phyloP scores from a whole-genome alignment of 2,113 vertebrate genomes.

The Tetrao urogallus region DNA sequence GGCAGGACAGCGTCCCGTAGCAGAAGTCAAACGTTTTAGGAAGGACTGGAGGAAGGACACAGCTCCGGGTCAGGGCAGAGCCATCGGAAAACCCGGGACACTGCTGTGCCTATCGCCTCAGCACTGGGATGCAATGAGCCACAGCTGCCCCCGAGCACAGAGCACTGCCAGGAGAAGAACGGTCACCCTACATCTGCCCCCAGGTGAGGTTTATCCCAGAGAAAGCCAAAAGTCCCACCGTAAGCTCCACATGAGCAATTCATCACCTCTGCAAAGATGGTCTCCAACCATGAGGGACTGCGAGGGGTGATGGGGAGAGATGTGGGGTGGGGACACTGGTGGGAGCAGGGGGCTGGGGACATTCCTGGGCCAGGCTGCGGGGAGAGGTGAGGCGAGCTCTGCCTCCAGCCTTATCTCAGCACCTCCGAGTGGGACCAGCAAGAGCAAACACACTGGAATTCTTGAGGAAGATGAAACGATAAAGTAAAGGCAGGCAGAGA shows the following conservation, averaged over 20 bases:
- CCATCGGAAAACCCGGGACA: neutral
- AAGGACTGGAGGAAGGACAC: neutral
- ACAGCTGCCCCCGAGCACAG: neutral
- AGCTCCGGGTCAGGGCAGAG: neutral
- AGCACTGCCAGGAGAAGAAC: neutral
- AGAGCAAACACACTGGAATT: constrained; percentile 76
- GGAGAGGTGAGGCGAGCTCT: constrained; percentile 57
- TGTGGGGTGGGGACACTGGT: neutral
- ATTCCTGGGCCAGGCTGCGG: constrained; percentile 58
- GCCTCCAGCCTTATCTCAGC: constrained; percentile 68
- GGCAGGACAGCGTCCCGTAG: neutral
- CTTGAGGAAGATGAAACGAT: constrained; percentile 78
- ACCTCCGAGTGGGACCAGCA: constrained; percentile 70
- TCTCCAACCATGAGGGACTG: neutral
- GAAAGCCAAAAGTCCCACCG: neutral
- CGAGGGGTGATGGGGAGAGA: neutral
- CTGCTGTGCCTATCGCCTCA: neutral
- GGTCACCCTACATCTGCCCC: neutral
- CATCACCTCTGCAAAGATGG: neutral
- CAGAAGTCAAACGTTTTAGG: neutral
- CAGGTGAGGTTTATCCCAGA: neutral
- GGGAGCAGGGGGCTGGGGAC: constrained; percentile 36
- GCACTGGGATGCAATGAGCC: neutral
- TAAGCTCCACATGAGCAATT: neutral
- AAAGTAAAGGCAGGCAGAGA: constrained; percentile 63